A percentile compares a stretch with the other conserved stretches of the same genome.
Evolutionary conservation across 1,140 invertebrate species (phyloP).

Genomic region (Pseudomyrmex cubaensis): DNA sequence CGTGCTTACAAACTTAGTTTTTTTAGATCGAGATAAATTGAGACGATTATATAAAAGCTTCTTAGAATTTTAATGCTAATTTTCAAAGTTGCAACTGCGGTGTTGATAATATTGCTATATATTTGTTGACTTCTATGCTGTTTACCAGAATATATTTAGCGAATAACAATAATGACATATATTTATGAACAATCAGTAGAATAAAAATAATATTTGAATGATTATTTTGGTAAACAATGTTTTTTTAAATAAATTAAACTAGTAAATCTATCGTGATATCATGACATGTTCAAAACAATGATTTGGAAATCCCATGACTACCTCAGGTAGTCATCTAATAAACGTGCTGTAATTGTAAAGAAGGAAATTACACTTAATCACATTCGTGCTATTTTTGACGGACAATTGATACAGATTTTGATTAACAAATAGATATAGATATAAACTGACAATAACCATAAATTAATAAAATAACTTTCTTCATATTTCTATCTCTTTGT

Average conservation of each 20-base stretch:
- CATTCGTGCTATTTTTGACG: too few relatives aligned
- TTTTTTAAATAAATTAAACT: neutral
- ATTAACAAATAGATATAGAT: too few relatives aligned
- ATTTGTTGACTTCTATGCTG: neutral
- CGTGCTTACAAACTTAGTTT: constrained; percentile 27
- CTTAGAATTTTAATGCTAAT: constrained; percentile 29
- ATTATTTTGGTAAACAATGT: neutral
- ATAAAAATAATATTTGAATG: neutral
- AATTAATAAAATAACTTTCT: neutral
- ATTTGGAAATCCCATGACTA: constrained; percentile 51
- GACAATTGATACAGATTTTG: too few relatives aligned
- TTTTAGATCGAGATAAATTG: constrained; percentile 32
- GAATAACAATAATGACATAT: neutral
- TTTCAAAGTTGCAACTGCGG: neutral
- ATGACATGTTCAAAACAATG: neutral
- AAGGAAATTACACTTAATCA: constrained; percentile 10
- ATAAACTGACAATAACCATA: neutral
- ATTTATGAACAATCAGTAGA: neutral
- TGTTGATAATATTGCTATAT: neutral
- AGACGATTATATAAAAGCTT: constrained; percentile 30
- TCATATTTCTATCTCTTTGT: neutral
- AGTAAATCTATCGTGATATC: neutral
- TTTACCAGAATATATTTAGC: neutral
- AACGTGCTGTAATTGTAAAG: neutral
- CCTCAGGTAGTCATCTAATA: constrained; percentile 37